Evolutionary conservation across 2,113 vertebrate species (phyloP).

Genomic region (Paraplagusia blochii): DNA sequence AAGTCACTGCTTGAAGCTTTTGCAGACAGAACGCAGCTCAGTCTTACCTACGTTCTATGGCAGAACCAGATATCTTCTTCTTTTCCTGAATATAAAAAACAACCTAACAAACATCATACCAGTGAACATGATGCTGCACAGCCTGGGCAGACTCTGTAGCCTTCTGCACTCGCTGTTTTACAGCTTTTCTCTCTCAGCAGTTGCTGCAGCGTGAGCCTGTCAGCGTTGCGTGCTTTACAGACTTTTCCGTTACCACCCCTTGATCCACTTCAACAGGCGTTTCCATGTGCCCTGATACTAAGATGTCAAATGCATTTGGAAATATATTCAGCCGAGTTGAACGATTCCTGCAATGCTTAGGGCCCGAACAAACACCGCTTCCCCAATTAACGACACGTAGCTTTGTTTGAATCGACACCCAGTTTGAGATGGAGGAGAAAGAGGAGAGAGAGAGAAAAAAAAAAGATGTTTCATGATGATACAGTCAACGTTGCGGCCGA

Average conservation of each 20-base stretch:
- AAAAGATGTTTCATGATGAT: conserved; percentile 37
- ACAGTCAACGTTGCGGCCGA: conserved; percentile 7
- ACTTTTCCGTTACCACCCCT: conserved; percentile 5
- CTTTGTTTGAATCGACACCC: conserved; percentile 26
- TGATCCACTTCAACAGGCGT: conserved; percentile 4
- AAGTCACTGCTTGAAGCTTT: neutral
- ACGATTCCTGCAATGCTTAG: neutral
- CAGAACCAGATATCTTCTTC: no score
- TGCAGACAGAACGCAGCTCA: neutral
- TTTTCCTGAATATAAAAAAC: neutral
- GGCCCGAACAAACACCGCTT: conserved; percentile 8
- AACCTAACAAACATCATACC: neutral
- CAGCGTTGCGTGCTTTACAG: conserved; percentile 1
- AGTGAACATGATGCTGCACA: neutral
- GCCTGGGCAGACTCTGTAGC: neutral
- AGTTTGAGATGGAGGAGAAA: conserved; percentile 13
- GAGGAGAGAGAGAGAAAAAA: neutral
- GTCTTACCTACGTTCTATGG: no score
- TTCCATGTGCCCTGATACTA: neutral
- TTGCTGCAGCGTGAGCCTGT: neutral
- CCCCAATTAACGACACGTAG: conserved; percentile 31
- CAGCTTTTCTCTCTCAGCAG: neutral
- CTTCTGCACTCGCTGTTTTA: neutral
- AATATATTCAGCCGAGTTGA: conserved; percentile 12
- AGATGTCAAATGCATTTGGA: neutral